Conservation (phyloP, 2,113 vertebrate genomes). For the Antigone vipio region DNA sequence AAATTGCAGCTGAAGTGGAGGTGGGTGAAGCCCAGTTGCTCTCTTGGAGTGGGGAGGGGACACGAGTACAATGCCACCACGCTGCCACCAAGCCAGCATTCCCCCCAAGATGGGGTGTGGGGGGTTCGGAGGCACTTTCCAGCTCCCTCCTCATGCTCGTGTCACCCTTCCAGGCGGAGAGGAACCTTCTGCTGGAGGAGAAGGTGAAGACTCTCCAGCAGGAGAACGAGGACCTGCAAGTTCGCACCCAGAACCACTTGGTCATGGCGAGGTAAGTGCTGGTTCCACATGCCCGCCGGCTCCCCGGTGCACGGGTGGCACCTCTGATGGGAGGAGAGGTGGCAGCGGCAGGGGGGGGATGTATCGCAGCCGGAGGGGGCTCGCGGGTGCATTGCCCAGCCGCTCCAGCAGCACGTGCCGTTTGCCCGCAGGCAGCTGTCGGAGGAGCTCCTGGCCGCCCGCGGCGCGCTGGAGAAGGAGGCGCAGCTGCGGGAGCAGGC, state of each 20-base stretch:
- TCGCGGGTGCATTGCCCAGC: accelerated
- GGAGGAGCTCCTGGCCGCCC: constrained; percentile 79
- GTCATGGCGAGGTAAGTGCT: constrained; percentile 75
- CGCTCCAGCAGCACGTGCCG: accelerated
- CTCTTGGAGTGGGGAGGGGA: neutral
- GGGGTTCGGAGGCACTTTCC: neutral
- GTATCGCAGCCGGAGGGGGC: neutral
- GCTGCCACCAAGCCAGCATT: neutral
- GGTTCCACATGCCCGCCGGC: accelerated
- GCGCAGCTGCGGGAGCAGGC: constrained; percentile 69
- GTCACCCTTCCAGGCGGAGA: constrained; percentile 77
- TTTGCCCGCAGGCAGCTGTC: constrained; percentile 81
- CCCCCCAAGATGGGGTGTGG: neutral
- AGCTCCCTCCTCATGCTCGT: neutral
- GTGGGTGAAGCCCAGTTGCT: neutral
- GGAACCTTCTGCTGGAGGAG: constrained; percentile 83
- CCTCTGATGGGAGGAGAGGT: accelerated
- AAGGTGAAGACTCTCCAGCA: constrained; percentile 82
- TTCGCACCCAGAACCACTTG: constrained; percentile 80
- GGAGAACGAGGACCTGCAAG: constrained; percentile 88
- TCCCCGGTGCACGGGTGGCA: neutral
- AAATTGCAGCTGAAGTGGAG: neutral
- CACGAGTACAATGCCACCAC: accelerated
- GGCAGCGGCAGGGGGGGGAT: neutral
- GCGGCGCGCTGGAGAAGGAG: constrained; percentile 84